A percentile compares a stretch with the other conserved stretches of the same genome.
Conservation (phyloP, 1,140 invertebrate species). For the Acromyrmex charruanus region DNA sequence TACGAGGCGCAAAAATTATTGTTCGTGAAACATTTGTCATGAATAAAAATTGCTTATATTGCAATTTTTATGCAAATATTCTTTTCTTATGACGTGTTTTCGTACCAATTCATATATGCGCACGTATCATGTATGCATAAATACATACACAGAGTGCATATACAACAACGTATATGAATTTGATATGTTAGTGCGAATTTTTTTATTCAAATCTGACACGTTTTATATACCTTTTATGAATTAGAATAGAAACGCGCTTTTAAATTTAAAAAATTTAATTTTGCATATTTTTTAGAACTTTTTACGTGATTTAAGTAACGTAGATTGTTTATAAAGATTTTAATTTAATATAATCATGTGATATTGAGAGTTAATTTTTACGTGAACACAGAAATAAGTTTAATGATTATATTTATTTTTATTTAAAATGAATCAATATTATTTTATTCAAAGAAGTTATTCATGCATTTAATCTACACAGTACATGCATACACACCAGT, state of each 20-base stretch:
- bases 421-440: background rate
- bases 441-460: background rate
- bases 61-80: slow-evolving; percentile 22
- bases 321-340: background rate
- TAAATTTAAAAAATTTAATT: slow-evolving; percentile 11
- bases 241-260: background rate
- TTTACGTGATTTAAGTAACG: background rate
- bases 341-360: background rate
- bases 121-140: background rate
- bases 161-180: background rate
- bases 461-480: background rate
- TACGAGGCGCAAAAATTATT: background rate
- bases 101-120: slow-evolving; percentile 64
- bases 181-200: background rate
- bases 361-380: background rate
- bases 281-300: background rate
- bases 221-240: background rate
- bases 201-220: background rate
- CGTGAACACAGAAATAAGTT: background rate
- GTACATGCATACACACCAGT: slow-evolving; percentile 26
- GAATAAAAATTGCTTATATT: background rate
- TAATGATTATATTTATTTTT: background rate
- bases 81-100: slow-evolving; percentile 21
- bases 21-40: background rate
- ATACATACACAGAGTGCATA: background rate